A percentile compares a stretch with the other conserved stretches of the same genome.
These are phyloP conservation scores for Muscicapa striata DNA, from an alignment of 2,797 vertebrate genomes.

Conservation along the genomic window DNA sequence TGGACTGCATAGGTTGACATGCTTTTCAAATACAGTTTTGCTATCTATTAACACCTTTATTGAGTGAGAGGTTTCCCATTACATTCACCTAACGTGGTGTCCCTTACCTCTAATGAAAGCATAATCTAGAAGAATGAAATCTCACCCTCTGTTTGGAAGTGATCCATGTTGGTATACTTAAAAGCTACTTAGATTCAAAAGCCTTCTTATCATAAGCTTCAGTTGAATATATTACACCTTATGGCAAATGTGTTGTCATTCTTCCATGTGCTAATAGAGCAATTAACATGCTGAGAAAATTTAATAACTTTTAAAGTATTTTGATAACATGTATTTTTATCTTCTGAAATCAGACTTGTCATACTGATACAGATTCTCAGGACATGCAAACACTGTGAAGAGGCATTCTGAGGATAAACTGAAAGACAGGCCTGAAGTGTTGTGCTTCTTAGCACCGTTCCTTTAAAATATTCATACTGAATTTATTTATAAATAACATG, in stretches of 20 bases:
- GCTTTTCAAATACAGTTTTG: not conserved
- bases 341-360: not conserved
- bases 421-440: not conserved
- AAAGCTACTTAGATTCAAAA: not conserved
- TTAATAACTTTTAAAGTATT: not conserved
- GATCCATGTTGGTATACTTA: not conserved
- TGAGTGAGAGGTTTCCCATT: accelerated
- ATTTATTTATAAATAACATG: not conserved
- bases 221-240: not conserved
- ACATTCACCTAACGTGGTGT: not conserved
- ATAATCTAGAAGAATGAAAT: not conserved
- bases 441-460: not conserved
- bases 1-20: not conserved
- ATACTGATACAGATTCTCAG: not conserved
- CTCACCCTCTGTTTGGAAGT: not conserved
- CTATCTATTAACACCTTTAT: not conserved
- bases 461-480: not conserved
- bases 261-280: not conserved
- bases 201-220: not conserved
- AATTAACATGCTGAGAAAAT: not conserved
- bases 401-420: not conserved
- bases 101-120: not conserved
- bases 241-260: not conserved
- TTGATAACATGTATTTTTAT: not conserved
- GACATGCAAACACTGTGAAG: not conserved